Base-by-base conservation (phyloP, 2,113 vertebrate genomes). In the Sorex fumeus region DNA sequence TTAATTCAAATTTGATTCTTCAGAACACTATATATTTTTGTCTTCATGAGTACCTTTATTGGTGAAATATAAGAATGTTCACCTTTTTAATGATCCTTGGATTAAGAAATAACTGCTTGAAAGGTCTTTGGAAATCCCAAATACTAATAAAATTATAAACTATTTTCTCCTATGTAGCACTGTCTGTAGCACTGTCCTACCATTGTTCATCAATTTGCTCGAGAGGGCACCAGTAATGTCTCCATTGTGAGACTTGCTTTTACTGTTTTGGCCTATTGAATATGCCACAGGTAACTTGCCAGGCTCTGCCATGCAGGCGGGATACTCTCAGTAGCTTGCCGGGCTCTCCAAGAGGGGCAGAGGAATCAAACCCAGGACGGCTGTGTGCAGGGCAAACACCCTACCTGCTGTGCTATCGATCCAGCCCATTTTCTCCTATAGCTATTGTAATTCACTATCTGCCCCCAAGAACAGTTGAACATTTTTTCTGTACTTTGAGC, bases 71-170 rank as follows among this genome's bases (percentile, higher is more conserved):
- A 80, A 93, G 8, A 81, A 67, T 67, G 6, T 67, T n/a, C 43
- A 64, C 45, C 1, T 87, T 69, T 43, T 3, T 76, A 50, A 79
- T 3, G 9, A 25, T 84, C 23, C 86, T 16, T 93, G 79, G 75
- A 91, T 94, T 94, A 88, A 88, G 93, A 93, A 94, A 83, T 86
- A 90, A 84, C 16, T 74, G 1, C 36, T 34, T 86, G 16, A 47
- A 90, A 91, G 16, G 8, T 93, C 53, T 93, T 92, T 88, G 60
- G 83, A 93, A 93, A 28, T 18, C 34, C 74, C 43, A 86, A 84
- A 94, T 80, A 69, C 21, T 76, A 75, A 91, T 32, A 62, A 91
- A 47, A 89, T 78, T 79, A 8, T 89, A 66, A 95, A 82, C 30
- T 64, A 23, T 84, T 78, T 87, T 89, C n/a, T 94, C 25, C 47